Evolutionary conservation across 2,888 invertebrate species (phyloP), one percentile per base, ranked within the genome.

Genomic region (Chalcosyrphus nemorum): DNA sequence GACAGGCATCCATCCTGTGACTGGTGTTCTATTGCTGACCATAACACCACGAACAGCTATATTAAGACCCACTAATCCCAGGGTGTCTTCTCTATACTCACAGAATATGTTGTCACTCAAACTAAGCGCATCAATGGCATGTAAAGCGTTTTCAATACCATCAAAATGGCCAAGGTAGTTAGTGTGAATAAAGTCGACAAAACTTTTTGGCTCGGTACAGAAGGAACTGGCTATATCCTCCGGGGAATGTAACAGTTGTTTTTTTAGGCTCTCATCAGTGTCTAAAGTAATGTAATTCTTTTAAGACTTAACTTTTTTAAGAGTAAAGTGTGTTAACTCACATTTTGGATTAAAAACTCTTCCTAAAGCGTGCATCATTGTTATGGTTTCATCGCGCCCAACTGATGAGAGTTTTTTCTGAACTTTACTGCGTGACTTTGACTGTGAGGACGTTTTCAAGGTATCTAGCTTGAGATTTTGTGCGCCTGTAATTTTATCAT

Each of bases 261-360:
- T 2, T 9, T 35, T 38, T 7, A 88, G 84, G 11, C 87, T 89
- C 9, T 86, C 85, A 68, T 90, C 89, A 29, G 88, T 89, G 86
- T 91, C 92, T 91, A 89, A n/a, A 43, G 5, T 21, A 29, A 35
- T 4, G 3, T 6, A 11, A 11, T 7, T 9, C 5, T 27, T 27
- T 9, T 24, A 24, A 27, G 2, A 24, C n/a, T 27, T 13, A 43
- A 4, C 32, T 38, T 41, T 24, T 19, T 9, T 7, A 15, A n/a
- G n/a, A n/a, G n/a, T n/a, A n/a, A n/a, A n/a, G n/a, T 56, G 3
- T 1, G 1, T 6, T 4, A 3, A 63, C 77, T 80, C 92, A 95
- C 95, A 93, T 93, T 96, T 96, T 38, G 96, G 96, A 92, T 96
- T 95, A 38, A 95, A 92, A 6, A 96, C 95, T 89, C 95, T 93